Evolutionary conservation across 1,140 invertebrate genomes (phyloP).

Genomic region (Aphaenogaster rudis): DNA sequence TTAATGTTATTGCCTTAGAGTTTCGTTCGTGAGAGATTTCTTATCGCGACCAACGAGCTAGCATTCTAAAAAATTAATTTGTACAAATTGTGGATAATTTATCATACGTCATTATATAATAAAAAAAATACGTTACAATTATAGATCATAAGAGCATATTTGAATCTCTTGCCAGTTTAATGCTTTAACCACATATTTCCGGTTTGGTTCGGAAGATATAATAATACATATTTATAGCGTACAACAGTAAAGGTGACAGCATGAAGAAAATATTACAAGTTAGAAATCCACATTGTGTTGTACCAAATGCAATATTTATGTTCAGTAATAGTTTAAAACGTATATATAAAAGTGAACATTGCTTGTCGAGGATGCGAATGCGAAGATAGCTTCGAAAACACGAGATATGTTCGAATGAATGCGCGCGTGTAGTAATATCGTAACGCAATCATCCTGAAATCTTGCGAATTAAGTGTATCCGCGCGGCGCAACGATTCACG

Average conservation of each 20-base stretch:
- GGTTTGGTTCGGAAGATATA: not conserved
- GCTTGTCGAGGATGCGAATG: not conserved
- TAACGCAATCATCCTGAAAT: conserved; percentile 24
- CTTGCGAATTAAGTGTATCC: conserved; percentile 36
- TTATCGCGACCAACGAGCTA: not conserved
- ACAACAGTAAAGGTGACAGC: not conserved
- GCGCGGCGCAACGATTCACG: not conserved
- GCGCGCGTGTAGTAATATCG: not conserved
- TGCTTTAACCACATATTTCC: not conserved
- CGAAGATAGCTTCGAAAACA: not conserved
- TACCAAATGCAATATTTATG: not conserved
- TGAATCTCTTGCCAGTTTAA: not conserved
- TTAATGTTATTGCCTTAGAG: no score
- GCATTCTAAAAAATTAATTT: not conserved
- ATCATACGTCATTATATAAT: not conserved
- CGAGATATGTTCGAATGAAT: not conserved
- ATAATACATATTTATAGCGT: not conserved
- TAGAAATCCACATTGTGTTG: not conserved
- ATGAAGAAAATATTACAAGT: not conserved
- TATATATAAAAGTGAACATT: not conserved
- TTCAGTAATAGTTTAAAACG: not conserved
- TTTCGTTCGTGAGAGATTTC: conserved; percentile 2
- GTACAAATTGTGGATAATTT: not conserved
- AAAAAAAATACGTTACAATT: not conserved
- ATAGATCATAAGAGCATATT: not conserved